Evolutionary conservation across 2,113 vertebrate genomes (phyloP).

Genomic region (Ellobius talpinus): DNA sequence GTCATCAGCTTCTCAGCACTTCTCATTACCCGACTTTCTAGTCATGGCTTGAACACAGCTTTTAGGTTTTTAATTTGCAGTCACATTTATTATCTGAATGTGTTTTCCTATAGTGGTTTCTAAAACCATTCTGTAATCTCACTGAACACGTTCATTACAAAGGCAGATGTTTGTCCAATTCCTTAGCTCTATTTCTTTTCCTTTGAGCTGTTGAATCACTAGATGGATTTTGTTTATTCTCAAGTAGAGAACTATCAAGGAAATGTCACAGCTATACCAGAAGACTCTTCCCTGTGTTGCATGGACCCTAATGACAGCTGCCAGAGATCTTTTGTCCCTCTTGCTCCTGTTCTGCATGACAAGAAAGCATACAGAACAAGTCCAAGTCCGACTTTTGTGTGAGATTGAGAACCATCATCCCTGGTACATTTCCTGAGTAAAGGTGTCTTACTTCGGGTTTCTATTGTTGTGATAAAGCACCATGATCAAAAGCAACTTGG

Average conservation of each 20-base stretch:
- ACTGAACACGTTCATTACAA: neutral
- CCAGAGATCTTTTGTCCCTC: too few species aligned
- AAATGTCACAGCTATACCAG: neutral
- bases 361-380: neutral
- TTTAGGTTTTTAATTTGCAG: neutral
- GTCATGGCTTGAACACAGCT: neutral
- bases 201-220: neutral
- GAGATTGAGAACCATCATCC: neutral
- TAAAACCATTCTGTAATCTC: neutral
- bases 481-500: neutral
- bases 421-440: neutral
- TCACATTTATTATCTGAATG: slow-evolving; percentile 33
- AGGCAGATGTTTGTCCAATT: neutral
- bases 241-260: neutral
- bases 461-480: neutral
- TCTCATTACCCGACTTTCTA: neutral
- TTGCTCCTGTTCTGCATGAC: too few species aligned
- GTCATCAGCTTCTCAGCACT: slow-evolving; percentile 3
- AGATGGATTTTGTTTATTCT: neutral
- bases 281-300: neutral
- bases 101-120: slow-evolving; percentile 20
- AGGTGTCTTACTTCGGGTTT: neutral
- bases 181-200: neutral
- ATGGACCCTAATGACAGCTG: neutral
- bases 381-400: neutral